Base-by-base conservation (phyloP, 2,113 vertebrate species). In the Uropsilus gracilis region DNA sequence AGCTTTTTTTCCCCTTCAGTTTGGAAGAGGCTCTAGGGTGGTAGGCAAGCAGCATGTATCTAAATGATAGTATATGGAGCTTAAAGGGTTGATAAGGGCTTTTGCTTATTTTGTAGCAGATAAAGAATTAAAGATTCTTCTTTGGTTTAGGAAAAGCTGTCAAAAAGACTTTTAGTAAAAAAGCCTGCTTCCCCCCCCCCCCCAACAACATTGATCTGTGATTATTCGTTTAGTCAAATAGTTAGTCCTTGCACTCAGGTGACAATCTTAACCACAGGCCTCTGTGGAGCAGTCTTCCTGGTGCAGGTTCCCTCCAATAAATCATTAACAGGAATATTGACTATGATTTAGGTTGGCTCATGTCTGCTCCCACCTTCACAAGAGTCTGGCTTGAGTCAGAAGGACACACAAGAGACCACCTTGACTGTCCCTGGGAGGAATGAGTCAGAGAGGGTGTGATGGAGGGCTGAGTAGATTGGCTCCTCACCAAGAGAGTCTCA, bases 191-290 rank as follows among this genome's bases (percentile, higher is more conserved):
- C n/a, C n/a, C n/a, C n/a, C n/a, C n/a, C n/a, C n/a, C n/a, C n/a
- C n/a, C n/a, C n/a, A n/a, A n/a, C n/a, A n/a, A n/a, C n/a, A n/a
- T n/a, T 63, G 78, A 16, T 63, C 86, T 85, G 18, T 81, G 69
- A 59, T 72, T 84, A 50, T 89, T 83, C 77, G 22, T 72, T 46
- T 63, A 71, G 37, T 72, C 42, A 94, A 86, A n/a, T 71, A 81
- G 77, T 84, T 76, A 69, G 48, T 76, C 53, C 66, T 76, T 91
- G 34, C 81, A 80, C 77, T 86, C 53, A 81, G 48, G 12, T 48
- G 48, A 10, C 13, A 55, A 22, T 59, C 26, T 94, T 93, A 63
- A 64, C 6, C 7, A n/a, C 69, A 42, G 7, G 28, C 55, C 63
- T 63, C 10, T 80, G 59, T 46, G 73, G 84, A 90, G 44, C 63